Conservation (phyloP, 2,113 vertebrate species). For the Brachypodius melanocephalos region DNA sequence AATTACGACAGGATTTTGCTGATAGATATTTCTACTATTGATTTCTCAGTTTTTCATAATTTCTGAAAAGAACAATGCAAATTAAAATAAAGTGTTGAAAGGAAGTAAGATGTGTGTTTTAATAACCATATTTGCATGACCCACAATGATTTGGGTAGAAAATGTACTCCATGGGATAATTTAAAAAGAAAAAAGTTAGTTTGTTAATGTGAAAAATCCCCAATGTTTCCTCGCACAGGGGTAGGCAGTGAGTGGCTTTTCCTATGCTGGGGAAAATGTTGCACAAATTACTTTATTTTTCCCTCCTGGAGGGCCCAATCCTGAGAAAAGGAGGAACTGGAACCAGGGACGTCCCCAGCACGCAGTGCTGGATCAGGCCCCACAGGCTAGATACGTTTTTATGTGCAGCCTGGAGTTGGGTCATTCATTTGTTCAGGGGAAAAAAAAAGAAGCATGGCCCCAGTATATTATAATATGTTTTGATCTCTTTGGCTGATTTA, state of each 20-base stretch:
- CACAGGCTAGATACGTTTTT: not conserved
- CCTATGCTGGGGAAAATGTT: not conserved
- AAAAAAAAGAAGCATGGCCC: not conserved
- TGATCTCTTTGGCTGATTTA: not conserved
- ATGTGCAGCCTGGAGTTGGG: not conserved
- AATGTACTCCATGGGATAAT: not conserved
- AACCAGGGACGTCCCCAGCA: not conserved
- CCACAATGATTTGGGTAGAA: not conserved
- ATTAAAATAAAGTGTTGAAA: not conserved
- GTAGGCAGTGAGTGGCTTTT: not conserved
- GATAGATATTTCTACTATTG: not conserved
- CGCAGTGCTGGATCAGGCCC: not conserved
- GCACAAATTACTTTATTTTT: not conserved
- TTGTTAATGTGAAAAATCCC: conserved; percentile 17
- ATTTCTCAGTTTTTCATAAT: not conserved
- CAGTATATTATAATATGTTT: not conserved
- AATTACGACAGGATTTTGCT: not conserved
- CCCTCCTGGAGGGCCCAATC: conserved; percentile 25
- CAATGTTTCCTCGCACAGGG: not conserved
- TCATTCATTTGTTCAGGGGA: not conserved
- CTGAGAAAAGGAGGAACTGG: not conserved
- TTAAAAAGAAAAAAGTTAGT: not conserved
- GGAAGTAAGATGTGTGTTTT: not conserved
- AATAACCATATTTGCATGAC: not conserved
- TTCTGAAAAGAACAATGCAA: not conserved